Percentiles rank a stretch among this genome's conserved stretches.
phyloP scores from a whole-genome alignment of 2,797 vertebrate species.

The Enteromius trimaculatus region DNA sequence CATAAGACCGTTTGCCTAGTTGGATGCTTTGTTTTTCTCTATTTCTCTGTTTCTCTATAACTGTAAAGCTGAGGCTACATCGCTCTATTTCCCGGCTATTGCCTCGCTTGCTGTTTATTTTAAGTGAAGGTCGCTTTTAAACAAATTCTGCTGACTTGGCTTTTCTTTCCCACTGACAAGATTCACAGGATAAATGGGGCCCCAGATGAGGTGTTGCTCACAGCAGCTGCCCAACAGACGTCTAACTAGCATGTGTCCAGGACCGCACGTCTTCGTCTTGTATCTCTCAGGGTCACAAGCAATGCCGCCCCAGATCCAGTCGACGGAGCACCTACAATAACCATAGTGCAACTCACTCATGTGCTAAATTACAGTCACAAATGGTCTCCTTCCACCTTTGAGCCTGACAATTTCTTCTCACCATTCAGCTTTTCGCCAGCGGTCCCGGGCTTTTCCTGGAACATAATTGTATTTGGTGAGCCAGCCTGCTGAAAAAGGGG shows the following conservation, averaged over 20 bases:
- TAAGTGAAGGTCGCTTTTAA: constrained; percentile 16
- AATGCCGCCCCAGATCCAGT: constrained; percentile 51
- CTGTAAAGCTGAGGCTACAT: neutral
- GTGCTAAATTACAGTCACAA: constrained; percentile 79
- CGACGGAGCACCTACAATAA: constrained; percentile 73
- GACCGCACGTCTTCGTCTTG: neutral
- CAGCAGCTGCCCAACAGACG: constrained; percentile 32
- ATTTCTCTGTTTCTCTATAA: neutral
- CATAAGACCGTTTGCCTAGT: neutral
- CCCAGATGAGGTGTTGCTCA: constrained; percentile 8
- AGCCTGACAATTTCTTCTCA: constrained; percentile 59
- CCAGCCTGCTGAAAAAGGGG: constrained; percentile 51
- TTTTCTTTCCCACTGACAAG: constrained; percentile 20
- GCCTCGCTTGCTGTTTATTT: constrained; percentile 28
- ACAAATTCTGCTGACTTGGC: constrained; percentile 38
- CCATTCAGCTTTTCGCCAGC: constrained; percentile 62
- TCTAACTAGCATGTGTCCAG: constrained; percentile 2
- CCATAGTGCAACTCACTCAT: constrained; percentile 70
- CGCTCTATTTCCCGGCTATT: constrained; percentile 11
- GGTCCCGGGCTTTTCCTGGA: constrained; percentile 59
- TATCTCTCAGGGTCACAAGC: constrained; percentile 31
- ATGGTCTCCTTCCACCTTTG: constrained; percentile 65
- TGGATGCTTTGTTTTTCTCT: neutral
- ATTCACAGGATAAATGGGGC: constrained; percentile 27
- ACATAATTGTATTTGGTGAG: constrained; percentile 63